A percentile compares a stretch with the other conserved stretches of the same genome.
Conservation (phyloP, 1,140 invertebrate genomes). For the Xylocopa sonorina region DNA sequence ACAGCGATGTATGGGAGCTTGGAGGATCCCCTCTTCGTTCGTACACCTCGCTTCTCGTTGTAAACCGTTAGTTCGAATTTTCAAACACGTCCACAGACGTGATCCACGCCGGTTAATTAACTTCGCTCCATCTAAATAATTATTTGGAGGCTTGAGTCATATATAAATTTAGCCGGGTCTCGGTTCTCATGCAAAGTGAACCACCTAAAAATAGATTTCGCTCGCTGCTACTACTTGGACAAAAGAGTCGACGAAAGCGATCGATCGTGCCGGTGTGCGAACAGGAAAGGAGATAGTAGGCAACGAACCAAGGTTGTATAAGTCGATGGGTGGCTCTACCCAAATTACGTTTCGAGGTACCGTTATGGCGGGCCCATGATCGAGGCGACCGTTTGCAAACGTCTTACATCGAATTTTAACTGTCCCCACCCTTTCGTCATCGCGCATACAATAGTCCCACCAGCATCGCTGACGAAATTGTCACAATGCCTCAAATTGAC, state of each 20-base stretch:
- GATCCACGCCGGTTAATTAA: neutral
- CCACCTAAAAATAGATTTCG: neutral
- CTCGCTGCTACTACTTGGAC: neutral
- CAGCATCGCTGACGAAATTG: constrained; percentile 1
- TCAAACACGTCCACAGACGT: neutral
- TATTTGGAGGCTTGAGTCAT: neutral
- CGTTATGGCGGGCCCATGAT: constrained; percentile 71
- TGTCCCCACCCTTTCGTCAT: neutral
- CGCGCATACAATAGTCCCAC: constrained; percentile 25
- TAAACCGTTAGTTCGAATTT: neutral
- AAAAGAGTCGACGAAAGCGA: constrained; percentile 13
- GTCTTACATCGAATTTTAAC: constrained; percentile 45
- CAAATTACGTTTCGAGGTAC: constrained; percentile 75
- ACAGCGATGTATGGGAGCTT: neutral
- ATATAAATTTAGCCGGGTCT: neutral
- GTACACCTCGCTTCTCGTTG: no score
- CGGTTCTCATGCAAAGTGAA: neutral
- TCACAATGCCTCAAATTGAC: neutral
- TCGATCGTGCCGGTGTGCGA: constrained; percentile 15
- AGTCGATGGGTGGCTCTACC: constrained; percentile 59
- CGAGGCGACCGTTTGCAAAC: constrained; percentile 47
- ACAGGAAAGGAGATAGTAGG: constrained; percentile 51
- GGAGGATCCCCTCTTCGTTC: neutral
- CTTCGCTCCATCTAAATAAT: neutral
- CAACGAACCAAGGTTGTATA: constrained; percentile 57